phyloP scores from a whole-genome alignment of 2,113 vertebrate species.

The Micronisus gabar region DNA sequence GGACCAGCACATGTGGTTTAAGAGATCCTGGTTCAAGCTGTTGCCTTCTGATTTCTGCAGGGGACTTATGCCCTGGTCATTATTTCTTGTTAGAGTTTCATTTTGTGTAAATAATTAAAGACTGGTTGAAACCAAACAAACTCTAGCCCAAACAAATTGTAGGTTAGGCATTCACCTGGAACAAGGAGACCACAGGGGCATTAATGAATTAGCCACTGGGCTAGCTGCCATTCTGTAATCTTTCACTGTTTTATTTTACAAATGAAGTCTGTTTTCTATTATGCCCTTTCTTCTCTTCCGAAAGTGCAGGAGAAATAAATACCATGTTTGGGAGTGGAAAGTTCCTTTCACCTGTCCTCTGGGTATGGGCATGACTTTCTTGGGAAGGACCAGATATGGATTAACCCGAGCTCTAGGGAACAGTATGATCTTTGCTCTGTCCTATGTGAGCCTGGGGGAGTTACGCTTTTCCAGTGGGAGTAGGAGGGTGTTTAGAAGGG shows the following conservation, averaged over 20 bases:
- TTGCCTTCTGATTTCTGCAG: not conserved
- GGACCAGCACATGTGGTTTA: not conserved
- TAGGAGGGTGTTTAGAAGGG: not conserved
- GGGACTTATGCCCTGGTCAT: not conserved
- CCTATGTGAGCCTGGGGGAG: fast-evolving
- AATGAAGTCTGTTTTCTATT: not conserved
- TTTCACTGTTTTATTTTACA: not conserved
- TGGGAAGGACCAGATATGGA: not conserved
- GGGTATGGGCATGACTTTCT: not conserved
- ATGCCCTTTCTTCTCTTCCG: not conserved
- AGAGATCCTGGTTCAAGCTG: not conserved
- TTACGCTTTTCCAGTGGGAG: not conserved
- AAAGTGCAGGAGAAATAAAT: not conserved
- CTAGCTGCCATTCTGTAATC: not conserved
- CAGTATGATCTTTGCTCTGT: not conserved
- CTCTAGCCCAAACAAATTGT: not conserved
- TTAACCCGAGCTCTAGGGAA: not conserved
- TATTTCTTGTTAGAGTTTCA: not conserved
- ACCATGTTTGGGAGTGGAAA: not conserved
- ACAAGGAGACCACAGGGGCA: not conserved
- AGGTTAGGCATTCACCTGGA: not conserved
- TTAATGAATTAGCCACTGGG: not conserved
- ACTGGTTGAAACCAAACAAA: not conserved
- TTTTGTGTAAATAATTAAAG: not conserved
- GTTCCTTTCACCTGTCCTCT: not conserved